Base-by-base conservation (phyloP, 2,888 invertebrate genomes). In the Agonum fuliginosum region DNA sequence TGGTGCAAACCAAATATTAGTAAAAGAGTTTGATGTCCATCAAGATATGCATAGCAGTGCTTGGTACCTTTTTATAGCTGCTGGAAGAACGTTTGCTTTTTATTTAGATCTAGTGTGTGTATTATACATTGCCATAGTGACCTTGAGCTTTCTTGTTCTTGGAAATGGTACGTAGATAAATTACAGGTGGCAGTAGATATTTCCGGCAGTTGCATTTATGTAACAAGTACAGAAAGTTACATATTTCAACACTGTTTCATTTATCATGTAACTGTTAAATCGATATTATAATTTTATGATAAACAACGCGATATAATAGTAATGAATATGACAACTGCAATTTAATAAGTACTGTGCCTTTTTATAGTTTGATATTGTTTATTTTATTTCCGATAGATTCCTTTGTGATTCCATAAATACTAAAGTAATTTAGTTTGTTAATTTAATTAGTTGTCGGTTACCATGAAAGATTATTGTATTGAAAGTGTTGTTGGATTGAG, bases 71-170 rank as follows among this genome's bases (percentile, higher is more conserved):
- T 93, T 93, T 83, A 88, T 94, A 41, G 89, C 91, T 1, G 88
- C 91, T 0, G 90, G 91, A 48, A 89, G 94, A 80, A 94, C 94
- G 84, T 93, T 95, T 82, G 94, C 93, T 0, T 90, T 93, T 75
- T 91, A 92, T 86, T 86, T 95, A 62, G 95, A 95, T 83, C 86
- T 92, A 81, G 87, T 94, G 51, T 93, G 93, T 81, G 87, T 91
- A 0, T 4, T 91, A 1, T 94, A 93, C 85, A 91, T 94, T 72
- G 87, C 89, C 0, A 86, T 95, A 48, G 97, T 98, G 0, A 95
- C 97, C 0, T 88, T 96, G 82, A 95, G 95, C 83, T 96, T 97
- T 86, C 91, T 98, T 73, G 85, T 95, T 0, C 88, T 93, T 69
- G 90, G 91, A 37, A 89, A 88, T 84, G 88, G 89, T 89, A 88